Base-by-base conservation (phyloP, 2,888 invertebrate species). In the Dryadula phaetusa region DNA sequence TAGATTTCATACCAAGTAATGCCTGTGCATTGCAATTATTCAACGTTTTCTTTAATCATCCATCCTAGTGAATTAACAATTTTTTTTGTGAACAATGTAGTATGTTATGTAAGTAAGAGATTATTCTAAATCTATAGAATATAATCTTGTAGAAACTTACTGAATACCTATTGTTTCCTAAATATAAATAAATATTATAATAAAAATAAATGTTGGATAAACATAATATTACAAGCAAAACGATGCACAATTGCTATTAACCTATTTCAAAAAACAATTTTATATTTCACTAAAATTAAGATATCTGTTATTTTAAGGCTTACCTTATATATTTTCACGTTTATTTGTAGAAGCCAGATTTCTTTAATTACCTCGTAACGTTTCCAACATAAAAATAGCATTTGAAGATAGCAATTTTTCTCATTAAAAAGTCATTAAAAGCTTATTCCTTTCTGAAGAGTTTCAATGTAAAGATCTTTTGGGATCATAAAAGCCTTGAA, bases 381-480 rank as follows among this genome's bases (percentile, higher is more conserved):
- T 44, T 44, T 18, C 25, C 4, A 44, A 60, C 44, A 44, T 18
- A 44, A 60, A 56, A 60, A 60, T 32, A 60, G 18, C 60, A 60
- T 60, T 60, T 32, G 28, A 44, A 60, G 60, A 60, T 60, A 60
- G 7, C 42, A 60, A 60, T 42, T 60, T 60, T 60, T 60, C 60
- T 28, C 60, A 60, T 60, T 60, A 60, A 60, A 60, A 60, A 60
- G 60, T 20, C 60, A 60, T 60, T 60, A 60, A 44, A 60, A 60
- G 44, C 44, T 44, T 60, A 60, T 44, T 60, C 44, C 60, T 44
- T 60, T 60, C 44, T 42, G 60, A 44, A 60, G 42, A 40, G 56
- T 28, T 60, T 60, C 42, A 44, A 42, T 44, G 25, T 44, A 18
- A 44, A 54, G 40, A 18, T 54, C 54, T 53, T 63, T 63, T 34